Evolutionary conservation across 2,113 vertebrate genomes (phyloP), one percentile per base, ranked within the genome.

Genomic region (Amphiprion percula): DNA sequence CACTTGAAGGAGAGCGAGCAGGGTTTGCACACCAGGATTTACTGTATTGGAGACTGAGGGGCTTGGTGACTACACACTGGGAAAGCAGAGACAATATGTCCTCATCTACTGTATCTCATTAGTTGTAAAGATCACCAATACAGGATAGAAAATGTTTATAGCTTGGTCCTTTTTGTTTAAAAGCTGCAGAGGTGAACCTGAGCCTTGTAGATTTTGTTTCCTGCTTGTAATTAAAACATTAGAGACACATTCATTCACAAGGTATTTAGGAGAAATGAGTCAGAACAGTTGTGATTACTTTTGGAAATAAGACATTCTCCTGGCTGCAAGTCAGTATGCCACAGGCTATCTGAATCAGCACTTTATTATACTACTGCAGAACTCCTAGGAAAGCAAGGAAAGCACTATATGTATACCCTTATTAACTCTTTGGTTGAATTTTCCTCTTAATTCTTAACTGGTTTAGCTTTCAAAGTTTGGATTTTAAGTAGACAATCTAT

Each of bases 211-310:
- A 49, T 81, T 76, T 68, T 75, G 54, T 71, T 47, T 55, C 70
- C 55, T 24, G 21, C 50, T 71, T 87, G 82, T 79, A 79, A 88
- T 90, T 85, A 90, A 87, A 83, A 79, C 10, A 90, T 62, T 82
- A 56, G 74, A 63, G 79, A 75, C 79, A 75, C 79, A 75, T 87
- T 82, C 71, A 83, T 91, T 69, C 82, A 59, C 30, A 5, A 61
- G 74, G 79, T 72, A 76, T 82, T 86, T 84, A 77, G 74, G 55
- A 74, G 71, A 86, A 90, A 91, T 62, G 41, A 90, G 72, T 75
- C 77, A 81, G 79, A 91, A 90, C 72, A 54, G 85, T 59, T 53
- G 66, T 39, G 49, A 88, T 80, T 87, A 82, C 66, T 71, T 39
- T 47, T 75, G 50, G 56, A 80, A 79, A 77, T 74, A 65, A 67